These are phyloP conservation scores for Pachydiplax longipennis DNA, from an alignment of 2,888 invertebrate species.

Conservation along the genomic window DNA sequence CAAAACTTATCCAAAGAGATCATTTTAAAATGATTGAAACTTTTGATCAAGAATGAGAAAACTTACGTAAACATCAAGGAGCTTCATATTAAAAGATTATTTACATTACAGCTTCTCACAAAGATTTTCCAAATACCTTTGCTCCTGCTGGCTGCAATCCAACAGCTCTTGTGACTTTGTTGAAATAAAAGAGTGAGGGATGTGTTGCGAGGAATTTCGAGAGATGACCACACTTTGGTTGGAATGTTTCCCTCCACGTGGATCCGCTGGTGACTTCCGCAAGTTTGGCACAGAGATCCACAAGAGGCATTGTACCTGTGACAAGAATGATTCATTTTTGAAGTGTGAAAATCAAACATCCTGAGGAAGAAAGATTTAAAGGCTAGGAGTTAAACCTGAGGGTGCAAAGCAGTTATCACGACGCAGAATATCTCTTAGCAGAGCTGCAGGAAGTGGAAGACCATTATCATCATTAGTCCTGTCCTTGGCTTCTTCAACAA, in stretches of 20 bases:
- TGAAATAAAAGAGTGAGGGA: constrained; percentile 17
- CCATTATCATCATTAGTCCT: neutral
- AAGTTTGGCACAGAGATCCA: constrained; percentile 25
- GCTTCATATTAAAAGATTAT: no score
- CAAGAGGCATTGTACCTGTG: neutral
- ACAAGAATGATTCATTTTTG: neutral
- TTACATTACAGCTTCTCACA: no score
- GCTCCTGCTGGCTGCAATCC: constrained; percentile 2
- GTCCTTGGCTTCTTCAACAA: neutral
- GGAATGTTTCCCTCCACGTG: constrained; percentile 16
- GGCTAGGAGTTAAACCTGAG: neutral
- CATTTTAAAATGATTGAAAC: no score
- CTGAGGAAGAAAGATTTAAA: neutral
- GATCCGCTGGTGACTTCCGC: constrained; percentile 3
- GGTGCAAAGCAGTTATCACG: constrained; percentile 16
- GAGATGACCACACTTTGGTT: constrained; percentile 8
- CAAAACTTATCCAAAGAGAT: no score
- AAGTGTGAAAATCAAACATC: neutral
- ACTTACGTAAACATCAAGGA: no score
- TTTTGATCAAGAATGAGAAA: no score
- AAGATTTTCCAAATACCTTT: neutral
- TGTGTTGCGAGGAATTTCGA: constrained; percentile 3
- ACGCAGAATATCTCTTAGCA: constrained; percentile 2
- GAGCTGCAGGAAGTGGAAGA: neutral
- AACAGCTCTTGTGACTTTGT: neutral